These are phyloP conservation scores for Ptychadena robeensis DNA, from an alignment of 2,797 vertebrate species.

Conservation along the genomic window DNA sequence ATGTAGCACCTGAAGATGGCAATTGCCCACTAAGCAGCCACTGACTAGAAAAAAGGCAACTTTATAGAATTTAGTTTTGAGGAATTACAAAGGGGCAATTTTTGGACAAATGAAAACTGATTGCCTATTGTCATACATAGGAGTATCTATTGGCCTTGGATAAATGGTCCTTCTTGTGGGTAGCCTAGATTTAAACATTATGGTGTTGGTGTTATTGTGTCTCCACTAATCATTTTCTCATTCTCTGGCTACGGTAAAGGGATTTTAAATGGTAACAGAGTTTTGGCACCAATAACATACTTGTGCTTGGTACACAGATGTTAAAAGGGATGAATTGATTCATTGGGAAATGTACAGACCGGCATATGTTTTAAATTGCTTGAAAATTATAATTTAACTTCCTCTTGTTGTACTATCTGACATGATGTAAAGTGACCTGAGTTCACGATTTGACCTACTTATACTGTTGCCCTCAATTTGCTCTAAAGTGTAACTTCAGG, in stretches of 20 bases:
- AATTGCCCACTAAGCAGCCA: too few relatives aligned
- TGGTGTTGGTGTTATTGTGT: not conserved
- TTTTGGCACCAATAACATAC: conserved; percentile 6
- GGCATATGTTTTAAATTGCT: conserved; percentile 26
- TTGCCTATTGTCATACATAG: not conserved
- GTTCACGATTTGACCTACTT: not conserved
- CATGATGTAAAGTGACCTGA: conserved; percentile 9
- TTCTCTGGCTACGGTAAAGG: conserved; percentile 20
- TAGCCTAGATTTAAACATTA: not conserved
- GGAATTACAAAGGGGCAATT: too few relatives aligned
- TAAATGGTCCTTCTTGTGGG: not conserved
- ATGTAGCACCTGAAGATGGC: too few relatives aligned
- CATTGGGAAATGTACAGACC: conserved; percentile 10
- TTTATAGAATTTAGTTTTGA: too few relatives aligned
- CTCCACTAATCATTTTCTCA: conserved; percentile 10
- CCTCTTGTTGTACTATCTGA: conserved; percentile 34
- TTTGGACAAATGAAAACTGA: not conserved
- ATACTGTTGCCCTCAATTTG: not conserved
- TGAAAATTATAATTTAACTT: conserved; percentile 28
- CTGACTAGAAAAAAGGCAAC: too few relatives aligned
- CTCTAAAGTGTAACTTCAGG: too few relatives aligned
- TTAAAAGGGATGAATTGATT: conserved; percentile 40
- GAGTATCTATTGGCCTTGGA: not conserved
- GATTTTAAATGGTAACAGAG: conserved; percentile 15
- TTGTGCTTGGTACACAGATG: conserved; percentile 49